These are phyloP conservation scores for Xenus cinereus DNA, from an alignment of 2,113 vertebrate species.

Conservation along the genomic window DNA sequence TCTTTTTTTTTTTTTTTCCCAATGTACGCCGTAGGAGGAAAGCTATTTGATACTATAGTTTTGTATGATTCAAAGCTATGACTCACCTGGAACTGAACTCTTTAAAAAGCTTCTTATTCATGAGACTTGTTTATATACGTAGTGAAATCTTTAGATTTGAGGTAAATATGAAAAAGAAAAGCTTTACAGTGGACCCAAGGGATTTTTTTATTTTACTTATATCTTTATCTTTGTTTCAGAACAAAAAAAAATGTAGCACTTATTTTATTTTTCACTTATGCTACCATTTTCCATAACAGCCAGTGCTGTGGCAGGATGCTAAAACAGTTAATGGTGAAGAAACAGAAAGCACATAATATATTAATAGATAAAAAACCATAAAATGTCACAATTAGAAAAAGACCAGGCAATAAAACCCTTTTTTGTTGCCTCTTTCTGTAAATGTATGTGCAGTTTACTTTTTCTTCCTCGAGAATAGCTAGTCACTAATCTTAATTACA, in stretches of 20 bases:
- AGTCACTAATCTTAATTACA: constrained; percentile 54
- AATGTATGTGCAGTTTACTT: constrained; percentile 25
- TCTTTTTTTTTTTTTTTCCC: not conserved
- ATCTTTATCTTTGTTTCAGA: not conserved
- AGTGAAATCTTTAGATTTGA: not conserved
- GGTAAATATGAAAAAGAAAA: not conserved
- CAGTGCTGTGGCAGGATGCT: not conserved
- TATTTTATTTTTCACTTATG: not conserved
- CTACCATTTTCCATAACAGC: not conserved
- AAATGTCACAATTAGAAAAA: constrained; percentile 16
- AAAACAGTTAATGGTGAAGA: not conserved
- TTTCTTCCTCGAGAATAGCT: not conserved
- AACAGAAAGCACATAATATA: constrained; percentile 9
- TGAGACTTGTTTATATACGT: not conserved
- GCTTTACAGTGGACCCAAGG: not conserved
- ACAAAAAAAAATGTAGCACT: not conserved
- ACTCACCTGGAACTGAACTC: not conserved
- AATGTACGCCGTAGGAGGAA: not conserved
- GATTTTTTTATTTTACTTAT: not conserved
- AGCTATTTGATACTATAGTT: constrained; percentile 11
- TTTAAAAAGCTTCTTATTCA: constrained; percentile 1
- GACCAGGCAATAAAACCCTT: constrained; percentile 7
- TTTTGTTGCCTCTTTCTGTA: not conserved
- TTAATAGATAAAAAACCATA: not conserved
- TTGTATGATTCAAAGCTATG: constrained; percentile 22